These are phyloP conservation scores for Amphiprion ocellaris DNA, from an alignment of 2,113 vertebrate genomes.

Conservation along the genomic window DNA sequence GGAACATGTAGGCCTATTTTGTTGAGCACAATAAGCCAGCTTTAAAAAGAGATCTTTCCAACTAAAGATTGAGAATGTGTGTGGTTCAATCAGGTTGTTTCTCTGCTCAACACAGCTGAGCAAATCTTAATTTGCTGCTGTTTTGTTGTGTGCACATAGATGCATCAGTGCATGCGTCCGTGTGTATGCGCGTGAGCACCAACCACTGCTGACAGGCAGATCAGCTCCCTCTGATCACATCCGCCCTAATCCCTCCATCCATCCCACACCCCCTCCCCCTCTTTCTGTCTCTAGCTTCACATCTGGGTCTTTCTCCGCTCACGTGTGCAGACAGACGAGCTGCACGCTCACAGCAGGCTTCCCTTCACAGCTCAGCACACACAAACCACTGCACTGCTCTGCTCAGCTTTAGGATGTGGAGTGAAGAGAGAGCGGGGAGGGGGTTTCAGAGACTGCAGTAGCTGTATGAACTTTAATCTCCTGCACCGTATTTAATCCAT, in stretches of 20 bases:
- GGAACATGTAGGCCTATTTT: conserved; percentile 37
- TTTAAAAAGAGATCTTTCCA: conserved; percentile 32
- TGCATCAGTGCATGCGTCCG: conserved; percentile 14
- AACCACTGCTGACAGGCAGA: conserved; percentile 75
- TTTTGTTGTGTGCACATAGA: conserved; percentile 43
- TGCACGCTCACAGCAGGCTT: conserved; percentile 74
- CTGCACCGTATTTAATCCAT: conserved; percentile 18
- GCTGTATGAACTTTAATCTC: conserved; percentile 45
- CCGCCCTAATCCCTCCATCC: conserved; percentile 63
- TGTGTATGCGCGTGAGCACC: conserved; percentile 13
- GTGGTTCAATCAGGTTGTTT: conserved; percentile 24
- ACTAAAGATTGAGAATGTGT: conserved; percentile 20
- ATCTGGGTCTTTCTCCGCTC: conserved; percentile 80
- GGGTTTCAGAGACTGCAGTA: conserved; percentile 38
- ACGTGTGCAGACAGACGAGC: conserved; percentile 82
- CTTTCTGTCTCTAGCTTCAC: conserved; percentile 70
- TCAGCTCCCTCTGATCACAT: conserved; percentile 77
- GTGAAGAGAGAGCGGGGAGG: conserved; percentile 1
- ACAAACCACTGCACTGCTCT: conserved; percentile 39
- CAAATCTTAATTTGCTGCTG: conserved; percentile 50
- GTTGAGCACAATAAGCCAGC: conserved; percentile 47
- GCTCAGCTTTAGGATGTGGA: conserved; percentile 55
- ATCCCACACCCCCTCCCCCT: conserved; percentile 15
- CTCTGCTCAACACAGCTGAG: conserved; percentile 48
- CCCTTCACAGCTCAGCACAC: conserved; percentile 57